A percentile compares a stretch with the other conserved stretches of the same genome.
These are phyloP conservation scores for Lampropteryx suffumata DNA, from an alignment of 2,888 invertebrate species.

Conservation along the genomic window DNA sequence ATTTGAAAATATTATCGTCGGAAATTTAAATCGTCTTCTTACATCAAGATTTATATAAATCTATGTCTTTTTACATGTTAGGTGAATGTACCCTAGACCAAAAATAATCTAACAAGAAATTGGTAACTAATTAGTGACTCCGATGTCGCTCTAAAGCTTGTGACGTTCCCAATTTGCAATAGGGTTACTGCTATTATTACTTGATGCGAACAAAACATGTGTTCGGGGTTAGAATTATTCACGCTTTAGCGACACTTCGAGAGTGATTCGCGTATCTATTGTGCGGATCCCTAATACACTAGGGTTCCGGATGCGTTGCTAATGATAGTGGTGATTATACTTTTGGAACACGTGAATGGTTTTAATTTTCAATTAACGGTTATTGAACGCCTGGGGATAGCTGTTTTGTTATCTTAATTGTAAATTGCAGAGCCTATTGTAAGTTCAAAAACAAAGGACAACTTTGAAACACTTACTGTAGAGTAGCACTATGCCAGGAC, in stretches of 20 bases:
- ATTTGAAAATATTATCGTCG: too few species aligned
- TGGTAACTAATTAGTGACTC: too few species aligned
- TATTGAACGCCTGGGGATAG: slow-evolving; percentile 19
- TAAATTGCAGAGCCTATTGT: background rate
- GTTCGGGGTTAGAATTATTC: slow-evolving; percentile 65
- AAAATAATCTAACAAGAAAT: too few species aligned
- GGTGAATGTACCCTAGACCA: too few species aligned
- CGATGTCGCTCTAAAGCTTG: too few species aligned
- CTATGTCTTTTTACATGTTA: too few species aligned
- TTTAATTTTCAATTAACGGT: slow-evolving; percentile 38
- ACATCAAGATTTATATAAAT: too few species aligned
- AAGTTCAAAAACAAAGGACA: too few species aligned
- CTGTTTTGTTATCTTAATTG: slow-evolving; percentile 22
- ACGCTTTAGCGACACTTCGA: slow-evolving; percentile 75
- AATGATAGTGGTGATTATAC: slow-evolving; percentile 56
- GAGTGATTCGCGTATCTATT: slow-evolving; percentile 73
- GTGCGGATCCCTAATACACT: slow-evolving; percentile 42
- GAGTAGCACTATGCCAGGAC: too few species aligned
- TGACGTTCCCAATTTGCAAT: slow-evolving; percentile 33
- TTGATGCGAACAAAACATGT: slow-evolving; percentile 77
- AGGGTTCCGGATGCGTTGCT: slow-evolving; percentile 45
- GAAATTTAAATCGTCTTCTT: too few species aligned
- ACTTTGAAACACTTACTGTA: too few species aligned
- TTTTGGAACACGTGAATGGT: slow-evolving; percentile 57
- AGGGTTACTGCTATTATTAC: slow-evolving; percentile 58